These are phyloP conservation scores for Bellardia pandia DNA, from an alignment of 2,888 invertebrate genomes.

Conservation along the genomic window DNA sequence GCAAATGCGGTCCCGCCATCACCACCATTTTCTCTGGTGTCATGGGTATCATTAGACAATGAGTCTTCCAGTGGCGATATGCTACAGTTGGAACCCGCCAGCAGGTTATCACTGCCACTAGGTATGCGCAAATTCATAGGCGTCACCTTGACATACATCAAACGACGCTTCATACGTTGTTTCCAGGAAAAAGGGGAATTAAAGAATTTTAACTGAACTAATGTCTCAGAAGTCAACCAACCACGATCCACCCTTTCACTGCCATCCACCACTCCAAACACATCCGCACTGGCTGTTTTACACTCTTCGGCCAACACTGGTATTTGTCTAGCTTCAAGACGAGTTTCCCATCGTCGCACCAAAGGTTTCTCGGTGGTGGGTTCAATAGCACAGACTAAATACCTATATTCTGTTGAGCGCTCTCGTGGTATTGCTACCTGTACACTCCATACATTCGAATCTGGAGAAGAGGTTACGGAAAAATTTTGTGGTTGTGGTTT, in stretches of 20 bases:
- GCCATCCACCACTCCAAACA: constrained; percentile 87
- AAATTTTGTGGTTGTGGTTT: constrained; percentile 70
- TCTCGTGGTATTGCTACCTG: constrained; percentile 88
- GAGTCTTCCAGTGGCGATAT: constrained; percentile 86
- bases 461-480: constrained; percentile 74
- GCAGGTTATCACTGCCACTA: constrained; percentile 78
- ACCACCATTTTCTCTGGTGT: constrained; percentile 86
- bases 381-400: constrained; percentile 89
- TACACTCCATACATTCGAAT: constrained; percentile 87
- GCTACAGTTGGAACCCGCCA: constrained; percentile 58
- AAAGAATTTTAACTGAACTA: constrained; percentile 92
- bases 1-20: constrained; percentile 83
- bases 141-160: constrained; percentile 90
- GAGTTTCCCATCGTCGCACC: constrained; percentile 93
- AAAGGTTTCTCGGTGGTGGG: constrained; percentile 86
- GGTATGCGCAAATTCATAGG: constrained; percentile 88
- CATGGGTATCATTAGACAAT: constrained; percentile 85
- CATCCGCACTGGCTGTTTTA: constrained; percentile 83
- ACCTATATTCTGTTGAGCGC: constrained; percentile 89
- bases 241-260: constrained; percentile 88
- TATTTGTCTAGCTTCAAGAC: constrained; percentile 88
- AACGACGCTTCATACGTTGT: constrained; percentile 88
- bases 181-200: constrained; percentile 92
- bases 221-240: constrained; percentile 93
- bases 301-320: constrained; percentile 81